These are phyloP conservation scores for Ginglymostoma cirratum DNA, from an alignment of 2,113 vertebrate genomes.

Conservation along the genomic window DNA sequence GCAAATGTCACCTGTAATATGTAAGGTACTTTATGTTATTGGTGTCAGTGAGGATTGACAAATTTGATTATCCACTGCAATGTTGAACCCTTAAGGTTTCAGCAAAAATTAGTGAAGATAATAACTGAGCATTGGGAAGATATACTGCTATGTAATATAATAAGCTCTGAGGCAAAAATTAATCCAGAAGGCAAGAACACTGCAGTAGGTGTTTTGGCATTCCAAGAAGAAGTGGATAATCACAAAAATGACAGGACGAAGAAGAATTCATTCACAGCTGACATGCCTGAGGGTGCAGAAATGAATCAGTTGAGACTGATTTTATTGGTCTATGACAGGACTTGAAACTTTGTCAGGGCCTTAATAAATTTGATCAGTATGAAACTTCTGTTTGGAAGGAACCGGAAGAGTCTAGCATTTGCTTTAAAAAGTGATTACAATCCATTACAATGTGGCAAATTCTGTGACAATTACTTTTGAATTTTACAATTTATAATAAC, in stretches of 20 bases:
- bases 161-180: slow-evolving; percentile 20
- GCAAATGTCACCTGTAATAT: slow-evolving; percentile 13
- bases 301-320: background rate
- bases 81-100: background rate
- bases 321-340: background rate
- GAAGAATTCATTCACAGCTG: slow-evolving; percentile 16
- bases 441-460: background rate
- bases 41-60: background rate
- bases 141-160: slow-evolving; percentile 28
- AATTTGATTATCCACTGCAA: background rate
- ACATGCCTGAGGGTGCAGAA: background rate
- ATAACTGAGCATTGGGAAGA: slow-evolving; percentile 5
- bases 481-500: background rate
- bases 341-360: slow-evolving; percentile 2
- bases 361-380: slow-evolving; percentile 5
- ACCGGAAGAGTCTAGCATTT: background rate
- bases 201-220: slow-evolving; percentile 4
- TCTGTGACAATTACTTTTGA: background rate
- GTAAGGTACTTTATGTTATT: background rate
- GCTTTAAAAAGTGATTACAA: background rate
- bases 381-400: background rate
- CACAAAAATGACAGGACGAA: slow-evolving; percentile 10
- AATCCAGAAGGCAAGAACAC: slow-evolving; percentile 10
- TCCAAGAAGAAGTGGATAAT: slow-evolving; percentile 1
- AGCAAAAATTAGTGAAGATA: slow-evolving; percentile 17